These are phyloP conservation scores for Saccopteryx bilineata DNA, from an alignment of 2,113 vertebrate genomes.

Conservation along the genomic window DNA sequence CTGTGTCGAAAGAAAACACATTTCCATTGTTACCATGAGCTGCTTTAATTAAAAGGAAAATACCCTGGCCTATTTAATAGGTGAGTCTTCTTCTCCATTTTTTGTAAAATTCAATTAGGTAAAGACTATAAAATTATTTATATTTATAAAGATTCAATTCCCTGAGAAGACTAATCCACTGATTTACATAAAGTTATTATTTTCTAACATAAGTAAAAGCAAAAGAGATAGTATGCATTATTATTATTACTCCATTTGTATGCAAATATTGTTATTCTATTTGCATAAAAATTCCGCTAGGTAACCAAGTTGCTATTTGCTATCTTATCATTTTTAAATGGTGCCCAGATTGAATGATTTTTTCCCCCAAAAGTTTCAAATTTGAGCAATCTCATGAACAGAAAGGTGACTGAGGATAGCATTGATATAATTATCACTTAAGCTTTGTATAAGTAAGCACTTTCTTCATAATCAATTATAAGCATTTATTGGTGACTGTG, in stretches of 20 bases:
- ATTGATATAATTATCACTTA: neutral
- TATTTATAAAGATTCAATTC: slow-evolving; percentile 65
- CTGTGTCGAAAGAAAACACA: slow-evolving; percentile 61
- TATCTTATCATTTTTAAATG: neutral
- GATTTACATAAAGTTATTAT: slow-evolving; percentile 68
- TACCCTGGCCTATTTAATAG: slow-evolving; percentile 4
- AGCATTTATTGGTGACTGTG: neutral
- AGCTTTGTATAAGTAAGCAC: neutral
- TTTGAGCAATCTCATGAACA: neutral
- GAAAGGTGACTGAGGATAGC: neutral
- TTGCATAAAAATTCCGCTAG: slow-evolving; percentile 30
- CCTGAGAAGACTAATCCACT: slow-evolving; percentile 47
- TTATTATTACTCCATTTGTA: slow-evolving; percentile 26
- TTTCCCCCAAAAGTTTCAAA: slow-evolving; percentile 8
- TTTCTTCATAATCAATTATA: neutral
- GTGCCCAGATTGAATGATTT: neutral
- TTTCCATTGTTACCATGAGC: slow-evolving; percentile 48
- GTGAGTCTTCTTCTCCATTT: neutral
- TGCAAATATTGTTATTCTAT: slow-evolving; percentile 27
- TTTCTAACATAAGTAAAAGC: slow-evolving; percentile 58
- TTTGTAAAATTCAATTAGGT: slow-evolving; percentile 62
- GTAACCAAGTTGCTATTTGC: neutral
- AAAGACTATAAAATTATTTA: slow-evolving; percentile 56
- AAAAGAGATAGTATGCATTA: slow-evolving; percentile 39
- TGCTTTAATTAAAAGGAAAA: slow-evolving; percentile 65